Base-by-base conservation (phyloP, 2,888 invertebrate genomes). In the Sinohyriopsis cumingii region DNA sequence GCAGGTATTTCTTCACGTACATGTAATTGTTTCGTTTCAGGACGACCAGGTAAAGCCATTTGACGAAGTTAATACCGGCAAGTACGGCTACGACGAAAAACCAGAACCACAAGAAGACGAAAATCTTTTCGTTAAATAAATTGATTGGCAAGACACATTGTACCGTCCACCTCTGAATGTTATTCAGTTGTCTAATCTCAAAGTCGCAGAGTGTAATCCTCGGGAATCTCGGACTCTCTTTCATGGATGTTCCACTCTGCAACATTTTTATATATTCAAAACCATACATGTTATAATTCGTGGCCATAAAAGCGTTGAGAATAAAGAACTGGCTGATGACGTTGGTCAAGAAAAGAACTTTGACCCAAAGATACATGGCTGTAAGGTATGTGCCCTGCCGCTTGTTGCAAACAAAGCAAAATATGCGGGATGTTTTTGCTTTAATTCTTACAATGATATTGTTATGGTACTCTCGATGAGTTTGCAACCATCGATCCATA, bases 41-140 rank as follows among this genome's bases (percentile, higher is more conserved):
- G 12, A 83, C 68, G 12, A 82, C 68, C 22, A 76, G 68, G 65
- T 76, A 76, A 20, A 82, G 55, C 81, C 82, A 83, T 59, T 76
- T 71, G 2, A 77, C 15, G 65, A 81, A 78, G 63, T 71, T 81
- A 63, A 68, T 67, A 15, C 69, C 66, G 19, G 76, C 69, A 22
- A 82, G 55, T 25, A 76, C 54, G 18, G 78, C 75, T 19, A 84
- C 72, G n/a, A 84, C 62, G 22, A 82, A 69, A 25, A 80, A 72
- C 84, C 84, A 82, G 69, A 85, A 85, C 85, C 85, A 85, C 55
- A 80, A 63, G 63, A 85, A 73, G 55, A 83, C 80, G 71, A 82
- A 85, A 64, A 84, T 83, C 65, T 85, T 85, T 72, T 85, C 84
- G 59, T 82, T 81, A 71, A 84, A 85, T 25, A 85, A 75, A 60